phyloP scores from a whole-genome alignment of 2,797 vertebrate genomes.

The Harpagifer antarcticus region DNA sequence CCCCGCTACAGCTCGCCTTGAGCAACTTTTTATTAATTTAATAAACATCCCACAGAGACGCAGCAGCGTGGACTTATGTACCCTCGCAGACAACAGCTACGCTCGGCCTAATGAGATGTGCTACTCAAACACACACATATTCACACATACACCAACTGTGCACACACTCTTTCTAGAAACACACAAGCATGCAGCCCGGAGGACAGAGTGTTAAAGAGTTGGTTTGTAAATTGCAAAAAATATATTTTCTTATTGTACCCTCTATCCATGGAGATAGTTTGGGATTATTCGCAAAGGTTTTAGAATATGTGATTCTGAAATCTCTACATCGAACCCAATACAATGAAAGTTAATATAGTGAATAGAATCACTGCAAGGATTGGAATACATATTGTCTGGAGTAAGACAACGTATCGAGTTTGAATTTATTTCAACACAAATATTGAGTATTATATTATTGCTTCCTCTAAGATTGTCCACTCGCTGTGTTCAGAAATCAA shows the following conservation, averaged over 20 bases:
- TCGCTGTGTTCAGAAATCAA: too few relatives aligned
- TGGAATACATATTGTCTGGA: background rate
- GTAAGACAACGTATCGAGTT: background rate
- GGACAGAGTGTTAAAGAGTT: constrained; percentile 16
- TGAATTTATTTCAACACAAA: too few relatives aligned
- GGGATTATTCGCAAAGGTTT: constrained; percentile 37
- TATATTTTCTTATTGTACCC: constrained; percentile 14
- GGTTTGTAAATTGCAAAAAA: constrained; percentile 24
- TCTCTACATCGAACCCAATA: constrained; percentile 5
- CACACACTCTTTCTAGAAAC: constrained; percentile 38
- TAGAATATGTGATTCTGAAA: constrained; percentile 23
- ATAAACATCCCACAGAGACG: constrained; percentile 86
- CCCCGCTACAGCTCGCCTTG: constrained; percentile 74
- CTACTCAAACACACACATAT: constrained; percentile 41
- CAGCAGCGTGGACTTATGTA: constrained; percentile 53
- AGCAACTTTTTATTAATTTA: constrained; percentile 89
- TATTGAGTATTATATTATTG: too few relatives aligned
- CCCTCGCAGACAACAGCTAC: constrained; percentile 61
- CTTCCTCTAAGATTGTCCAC: too few relatives aligned
- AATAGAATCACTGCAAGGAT: background rate
- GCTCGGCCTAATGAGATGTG: constrained; percentile 76
- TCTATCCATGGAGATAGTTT: constrained; percentile 15
- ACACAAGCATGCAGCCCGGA: constrained; percentile 29
- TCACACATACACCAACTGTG: constrained; percentile 27
- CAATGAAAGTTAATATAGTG: constrained; percentile 13